Conservation (phyloP, 2,797 vertebrate species). For the Vipera latastei region DNA sequence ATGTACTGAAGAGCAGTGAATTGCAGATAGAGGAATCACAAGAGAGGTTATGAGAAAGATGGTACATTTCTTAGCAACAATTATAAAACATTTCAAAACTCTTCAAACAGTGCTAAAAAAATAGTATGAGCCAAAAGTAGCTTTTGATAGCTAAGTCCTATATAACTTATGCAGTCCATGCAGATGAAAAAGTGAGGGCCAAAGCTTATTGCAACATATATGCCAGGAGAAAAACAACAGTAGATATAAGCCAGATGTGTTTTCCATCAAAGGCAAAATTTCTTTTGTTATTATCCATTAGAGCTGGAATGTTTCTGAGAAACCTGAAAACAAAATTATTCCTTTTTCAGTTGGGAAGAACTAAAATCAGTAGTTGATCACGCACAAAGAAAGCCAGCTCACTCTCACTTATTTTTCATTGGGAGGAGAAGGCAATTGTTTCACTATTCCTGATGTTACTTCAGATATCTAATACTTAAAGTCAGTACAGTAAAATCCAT, state of each 20-base stretch:
- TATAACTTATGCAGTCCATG: background rate
- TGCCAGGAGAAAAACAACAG: background rate
- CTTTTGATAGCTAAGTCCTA: background rate
- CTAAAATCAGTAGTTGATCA: background rate
- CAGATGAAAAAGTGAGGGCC: background rate
- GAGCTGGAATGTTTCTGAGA: background rate
- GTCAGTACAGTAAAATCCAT: background rate
- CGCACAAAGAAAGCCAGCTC: background rate
- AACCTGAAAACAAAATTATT: background rate
- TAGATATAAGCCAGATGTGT: background rate
- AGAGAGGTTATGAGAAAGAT: background rate
- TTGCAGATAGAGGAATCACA: background rate
- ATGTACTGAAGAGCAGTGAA: background rate
- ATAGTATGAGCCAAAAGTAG: background rate
- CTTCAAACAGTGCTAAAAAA: background rate
- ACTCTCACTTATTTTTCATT: background rate
- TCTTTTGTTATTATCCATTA: background rate
- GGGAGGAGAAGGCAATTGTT: background rate
- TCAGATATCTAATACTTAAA: background rate
- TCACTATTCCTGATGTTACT: background rate
- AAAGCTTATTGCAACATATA: background rate
- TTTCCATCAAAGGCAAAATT: background rate
- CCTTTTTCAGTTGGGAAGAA: background rate
- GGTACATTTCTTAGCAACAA: background rate
- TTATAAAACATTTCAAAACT: background rate